phyloP scores from a whole-genome alignment of 2,113 vertebrate genomes.

The Xiphias gladius region DNA sequence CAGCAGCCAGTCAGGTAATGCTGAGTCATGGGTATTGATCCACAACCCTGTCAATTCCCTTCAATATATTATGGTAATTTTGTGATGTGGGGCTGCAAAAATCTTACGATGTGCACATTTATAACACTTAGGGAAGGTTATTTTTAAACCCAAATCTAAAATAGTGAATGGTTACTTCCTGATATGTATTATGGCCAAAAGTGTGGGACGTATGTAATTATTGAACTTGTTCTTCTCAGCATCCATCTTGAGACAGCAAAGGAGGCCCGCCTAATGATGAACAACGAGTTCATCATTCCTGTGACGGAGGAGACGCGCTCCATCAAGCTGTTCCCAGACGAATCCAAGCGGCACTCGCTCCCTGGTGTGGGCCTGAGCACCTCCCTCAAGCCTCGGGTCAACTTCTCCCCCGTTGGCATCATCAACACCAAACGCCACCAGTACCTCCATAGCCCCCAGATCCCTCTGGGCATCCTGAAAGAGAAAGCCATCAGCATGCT shows the following conservation, averaged over 20 bases:
- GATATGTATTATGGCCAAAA: not conserved
- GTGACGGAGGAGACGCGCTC: constrained; percentile 93
- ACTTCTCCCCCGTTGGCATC: constrained; percentile 90
- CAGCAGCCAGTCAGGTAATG: not conserved
- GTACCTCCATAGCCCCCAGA: constrained; percentile 90
- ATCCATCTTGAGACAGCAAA: constrained; percentile 94
- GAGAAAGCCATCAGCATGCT: constrained; percentile 95
- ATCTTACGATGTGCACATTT: constrained; percentile 4
- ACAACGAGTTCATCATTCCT: constrained; percentile 98
- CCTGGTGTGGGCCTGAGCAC: constrained; percentile 94
- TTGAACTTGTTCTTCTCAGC: constrained; percentile 73
- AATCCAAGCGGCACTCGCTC: constrained; percentile 91
- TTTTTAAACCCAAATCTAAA: not conserved
- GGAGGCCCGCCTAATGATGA: constrained; percentile 97
- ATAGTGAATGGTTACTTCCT: constrained; percentile 13
- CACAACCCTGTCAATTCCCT: constrained; percentile 11
- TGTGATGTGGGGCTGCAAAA: constrained; percentile 3
- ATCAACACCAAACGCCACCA: constrained; percentile 86
- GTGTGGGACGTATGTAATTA: not conserved
- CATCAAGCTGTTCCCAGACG: constrained; percentile 91
- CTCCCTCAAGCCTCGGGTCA: constrained; percentile 90
- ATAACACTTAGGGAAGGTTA: not conserved
- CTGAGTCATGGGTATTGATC: constrained; percentile 46
- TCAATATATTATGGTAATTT: constrained; percentile 30
- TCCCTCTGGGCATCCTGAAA: constrained; percentile 91